Evolutionary conservation across 2,113 vertebrate species (phyloP).

Genomic region (Vulpes vulpes): DNA sequence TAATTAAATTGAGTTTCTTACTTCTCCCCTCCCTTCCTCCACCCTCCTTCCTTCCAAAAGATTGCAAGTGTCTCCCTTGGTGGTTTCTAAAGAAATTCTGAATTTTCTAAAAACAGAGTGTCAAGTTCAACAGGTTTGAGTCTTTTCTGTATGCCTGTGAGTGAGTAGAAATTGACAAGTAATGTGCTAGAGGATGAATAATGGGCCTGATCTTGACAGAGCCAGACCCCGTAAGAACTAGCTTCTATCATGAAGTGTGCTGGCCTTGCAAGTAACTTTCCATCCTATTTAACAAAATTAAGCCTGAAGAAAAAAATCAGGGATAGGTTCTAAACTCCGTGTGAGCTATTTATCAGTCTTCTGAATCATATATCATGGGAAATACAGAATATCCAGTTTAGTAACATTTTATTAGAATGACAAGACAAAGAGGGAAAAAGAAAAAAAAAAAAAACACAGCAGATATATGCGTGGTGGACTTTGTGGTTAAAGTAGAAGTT

Average conservation of each 20-base stretch:
- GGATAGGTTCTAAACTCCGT: background rate
- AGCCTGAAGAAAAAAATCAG: background rate
- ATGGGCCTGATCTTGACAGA: background rate
- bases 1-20: slow-evolving; percentile 64
- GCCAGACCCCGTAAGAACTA: background rate
- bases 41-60: background rate
- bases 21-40: background rate
- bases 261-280: background rate
- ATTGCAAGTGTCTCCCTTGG: background rate
- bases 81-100: slow-evolving; percentile 58
- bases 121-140: background rate
- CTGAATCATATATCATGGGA: background rate
- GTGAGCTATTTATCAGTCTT: background rate
- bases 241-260: background rate
- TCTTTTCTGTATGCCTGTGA: slow-evolving; percentile 26
- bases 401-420: slow-evolving; percentile 33
- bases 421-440: background rate
- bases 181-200: background rate
- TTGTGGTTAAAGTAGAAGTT: slow-evolving; percentile 45
- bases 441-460: background rate
- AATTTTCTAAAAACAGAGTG: slow-evolving; percentile 58
- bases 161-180: slow-evolving; percentile 10
- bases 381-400: background rate
- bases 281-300: background rate
- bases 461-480: background rate